Conservation (phyloP, 2,888 invertebrate species). For the Tanypteryx hageni region DNA sequence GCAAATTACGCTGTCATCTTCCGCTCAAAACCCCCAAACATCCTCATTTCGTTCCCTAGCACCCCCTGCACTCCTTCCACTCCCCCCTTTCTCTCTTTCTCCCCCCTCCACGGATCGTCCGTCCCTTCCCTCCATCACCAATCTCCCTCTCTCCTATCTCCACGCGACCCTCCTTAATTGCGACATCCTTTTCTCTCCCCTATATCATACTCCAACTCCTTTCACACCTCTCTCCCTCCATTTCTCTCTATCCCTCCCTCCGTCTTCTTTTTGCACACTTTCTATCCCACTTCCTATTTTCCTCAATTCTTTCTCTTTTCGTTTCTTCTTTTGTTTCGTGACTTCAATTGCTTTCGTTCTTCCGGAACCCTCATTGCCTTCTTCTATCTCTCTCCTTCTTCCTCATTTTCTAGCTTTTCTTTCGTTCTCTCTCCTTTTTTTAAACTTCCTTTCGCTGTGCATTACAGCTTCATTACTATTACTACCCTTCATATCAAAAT, state of each 20-base stretch:
- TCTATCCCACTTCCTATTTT: not conserved
- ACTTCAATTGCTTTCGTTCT: too few species aligned
- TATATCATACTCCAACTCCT: not conserved
- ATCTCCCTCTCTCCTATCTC: too few species aligned
- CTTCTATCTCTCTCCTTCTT: not conserved
- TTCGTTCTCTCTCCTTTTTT: too few species aligned
- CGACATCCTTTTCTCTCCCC: not conserved
- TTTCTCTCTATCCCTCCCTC: not conserved
- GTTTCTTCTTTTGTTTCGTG: not conserved
- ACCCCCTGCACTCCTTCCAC: too few species aligned
- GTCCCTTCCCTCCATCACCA: too few species aligned
- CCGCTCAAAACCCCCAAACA: slow-evolving; percentile 12
- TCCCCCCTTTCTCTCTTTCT: too few species aligned
- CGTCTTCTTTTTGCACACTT: not conserved
- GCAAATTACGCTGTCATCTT: slow-evolving; percentile 28
- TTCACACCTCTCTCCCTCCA: not conserved
- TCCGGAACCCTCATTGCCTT: not conserved
- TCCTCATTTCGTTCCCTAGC: not conserved
- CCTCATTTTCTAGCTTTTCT: not conserved
- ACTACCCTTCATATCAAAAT: too few species aligned
- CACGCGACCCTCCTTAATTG: too few species aligned
- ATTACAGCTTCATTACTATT: too few species aligned
- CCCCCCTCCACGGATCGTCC: too few species aligned
- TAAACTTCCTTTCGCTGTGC: too few species aligned
- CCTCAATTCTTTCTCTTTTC: not conserved